Percentiles rank a stretch among this genome's conserved stretches.
These are phyloP conservation scores for Pseudonaja textilis DNA, from an alignment of 2,113 vertebrate genomes.

Conservation along the genomic window DNA sequence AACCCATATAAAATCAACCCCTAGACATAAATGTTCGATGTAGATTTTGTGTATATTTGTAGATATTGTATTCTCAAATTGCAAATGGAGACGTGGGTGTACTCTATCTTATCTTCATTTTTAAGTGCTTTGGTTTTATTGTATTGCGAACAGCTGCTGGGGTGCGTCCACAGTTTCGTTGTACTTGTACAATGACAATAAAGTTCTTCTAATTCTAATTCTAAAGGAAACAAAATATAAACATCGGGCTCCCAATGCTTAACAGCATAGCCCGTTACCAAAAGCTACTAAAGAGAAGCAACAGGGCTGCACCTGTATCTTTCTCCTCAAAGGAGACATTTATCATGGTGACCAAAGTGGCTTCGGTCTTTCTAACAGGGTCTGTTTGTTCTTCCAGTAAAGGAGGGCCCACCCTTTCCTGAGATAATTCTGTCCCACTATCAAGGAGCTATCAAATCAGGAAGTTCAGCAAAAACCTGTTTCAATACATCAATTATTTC, in stretches of 20 bases:
- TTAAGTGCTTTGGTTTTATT: no score
- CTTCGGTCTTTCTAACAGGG: neutral
- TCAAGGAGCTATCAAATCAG: neutral
- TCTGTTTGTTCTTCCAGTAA: neutral
- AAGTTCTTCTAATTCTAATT: no score
- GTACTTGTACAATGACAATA: no score
- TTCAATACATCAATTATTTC: neutral
- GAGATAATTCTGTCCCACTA: neutral
- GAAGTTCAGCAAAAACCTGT: neutral
- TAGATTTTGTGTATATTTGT: no score
- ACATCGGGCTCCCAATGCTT: neutral
- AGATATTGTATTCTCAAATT: no score
- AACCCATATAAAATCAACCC: neutral
- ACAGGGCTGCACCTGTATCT: neutral
- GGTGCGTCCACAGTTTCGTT: no score
- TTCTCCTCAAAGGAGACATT: neutral
- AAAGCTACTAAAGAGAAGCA: neutral
- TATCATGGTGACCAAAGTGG: neutral
- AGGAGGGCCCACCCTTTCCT: neutral
- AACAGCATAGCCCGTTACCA: neutral
- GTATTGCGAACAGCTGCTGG: no score
- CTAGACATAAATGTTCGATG: neutral
- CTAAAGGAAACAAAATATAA: neutral
- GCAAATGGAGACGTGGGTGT: no score
- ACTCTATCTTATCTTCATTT: no score